These are phyloP conservation scores for Nymphalis polychloros DNA, from an alignment of 2,888 invertebrate species.

Conservation along the genomic window DNA sequence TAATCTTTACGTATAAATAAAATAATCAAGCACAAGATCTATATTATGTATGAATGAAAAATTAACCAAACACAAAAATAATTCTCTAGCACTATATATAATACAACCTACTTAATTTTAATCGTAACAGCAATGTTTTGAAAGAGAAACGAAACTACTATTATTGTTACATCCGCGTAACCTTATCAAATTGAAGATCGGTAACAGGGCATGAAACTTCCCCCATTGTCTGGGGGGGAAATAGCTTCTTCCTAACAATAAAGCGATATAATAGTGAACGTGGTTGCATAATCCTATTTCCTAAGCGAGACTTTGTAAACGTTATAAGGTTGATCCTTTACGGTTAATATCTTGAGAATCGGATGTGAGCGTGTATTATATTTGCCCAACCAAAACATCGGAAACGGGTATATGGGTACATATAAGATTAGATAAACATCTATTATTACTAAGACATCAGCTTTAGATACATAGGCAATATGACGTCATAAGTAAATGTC, in stretches of 20 bases:
- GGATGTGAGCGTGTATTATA: not conserved
- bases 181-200: constrained; percentile 27
- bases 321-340: constrained; percentile 10
- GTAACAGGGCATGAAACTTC: constrained; percentile 36
- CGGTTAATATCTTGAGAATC: not conserved
- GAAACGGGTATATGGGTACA: no score
- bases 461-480: no score
- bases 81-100: no score
- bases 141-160: constrained; percentile 6
- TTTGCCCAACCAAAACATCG: no score
- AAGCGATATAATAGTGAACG: constrained; percentile 21
- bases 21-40: no score
- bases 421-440: no score
- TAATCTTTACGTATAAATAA: no score
- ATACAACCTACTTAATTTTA: no score
- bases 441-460: no score
- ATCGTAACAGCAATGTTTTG: not conserved
- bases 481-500: no score
- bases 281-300: constrained; percentile 31
- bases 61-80: no score
- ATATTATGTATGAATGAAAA: no score
- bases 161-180: constrained; percentile 26
- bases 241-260: constrained; percentile 33
- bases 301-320: constrained; percentile 13
- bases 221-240: constrained; percentile 38